Base-by-base conservation (phyloP, 2,888 invertebrate species). In the Drosophila stalkeri region DNA sequence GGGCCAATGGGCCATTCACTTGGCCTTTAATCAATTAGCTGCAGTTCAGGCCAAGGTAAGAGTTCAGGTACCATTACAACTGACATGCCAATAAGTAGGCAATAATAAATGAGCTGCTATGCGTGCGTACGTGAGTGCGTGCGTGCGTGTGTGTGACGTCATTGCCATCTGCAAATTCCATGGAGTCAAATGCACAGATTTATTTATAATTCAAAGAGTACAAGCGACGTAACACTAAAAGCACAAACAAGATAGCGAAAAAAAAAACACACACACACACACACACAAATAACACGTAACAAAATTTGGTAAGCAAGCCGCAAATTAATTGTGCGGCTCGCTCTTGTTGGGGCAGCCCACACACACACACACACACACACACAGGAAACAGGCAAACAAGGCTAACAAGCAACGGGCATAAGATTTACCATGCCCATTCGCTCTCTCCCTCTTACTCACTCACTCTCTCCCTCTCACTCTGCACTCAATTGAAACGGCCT, bases 301-400 rank as follows among this genome's bases (percentile, higher is more conserved):
- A 16, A 46, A 64, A 64, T 82, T 73, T 27, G 68, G 37, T 56
- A 75, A 72, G 80, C 55, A 66, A 77, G 65, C 71, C 77, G 37
- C 75, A 73, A 85, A 89, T 86, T 83, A 85, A 85, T 88, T 88
- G 84, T 76, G 81, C 72, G 72, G 64, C 72, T 77, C 63, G 70
- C 63, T 70, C 62, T 71, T 72, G 79, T 79, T 67, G 67, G 37
- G 27, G 5, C 74, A 59, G 51, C 37, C 35, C 64, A 64, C 55
- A 46, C 44, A 44, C 5, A 20, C 20, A 23, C n/a, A 9, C 41
- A 41, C 37, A 41, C 44, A 47, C 37, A 39, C 64, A 61, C 49
- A 56, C 44, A 43, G 59, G 49, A 37, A 27, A 52, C n/a, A 16
- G 33, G 46, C 56, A 61, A 72, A 72, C 55, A 64, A 18, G 56